Percentiles rank a stretch among this genome's conserved stretches.
Evolutionary conservation across 2,113 vertebrate species (phyloP).

Genomic region (Ancistrus triradiatus): DNA sequence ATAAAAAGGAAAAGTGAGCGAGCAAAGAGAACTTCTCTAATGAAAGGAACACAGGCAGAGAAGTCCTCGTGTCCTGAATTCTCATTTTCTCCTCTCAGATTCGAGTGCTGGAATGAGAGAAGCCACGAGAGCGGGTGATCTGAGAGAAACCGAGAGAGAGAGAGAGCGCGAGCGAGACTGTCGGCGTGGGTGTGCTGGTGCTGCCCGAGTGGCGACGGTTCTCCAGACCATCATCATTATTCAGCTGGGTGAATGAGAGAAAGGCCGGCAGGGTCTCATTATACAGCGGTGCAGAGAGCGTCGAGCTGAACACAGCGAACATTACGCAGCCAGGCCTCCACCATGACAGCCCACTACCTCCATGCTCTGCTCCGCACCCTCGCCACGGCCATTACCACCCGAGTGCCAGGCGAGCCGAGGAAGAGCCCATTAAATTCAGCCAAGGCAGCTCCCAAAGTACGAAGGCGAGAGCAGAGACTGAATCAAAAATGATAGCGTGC

Average conservation of each 20-base stretch:
- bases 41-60: constrained; percentile 26
- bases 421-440: constrained; percentile 23
- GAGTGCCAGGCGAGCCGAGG: constrained; percentile 12
- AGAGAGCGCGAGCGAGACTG: constrained; percentile 2
- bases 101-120: constrained; percentile 1
- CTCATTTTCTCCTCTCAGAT: constrained; percentile 21
- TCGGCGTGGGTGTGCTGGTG: constrained; percentile 20
- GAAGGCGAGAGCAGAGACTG: not conserved
- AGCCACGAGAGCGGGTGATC: constrained; percentile 6
- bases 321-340: constrained; percentile 32
- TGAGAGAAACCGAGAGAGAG: constrained; percentile 10
- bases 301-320: constrained; percentile 21
- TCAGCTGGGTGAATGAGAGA: constrained; percentile 41
- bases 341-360: constrained; percentile 28
- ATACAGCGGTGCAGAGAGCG: constrained; percentile 33
- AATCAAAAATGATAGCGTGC: not conserved
- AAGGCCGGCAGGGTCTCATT: constrained; percentile 42
- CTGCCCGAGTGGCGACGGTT: constrained; percentile 17
- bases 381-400: constrained; percentile 26
- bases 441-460: not conserved
- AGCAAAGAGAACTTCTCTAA: constrained; percentile 1
- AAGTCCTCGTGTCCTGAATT: constrained; percentile 22
- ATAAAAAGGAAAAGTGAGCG: constrained; percentile 15
- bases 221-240: constrained; percentile 44
- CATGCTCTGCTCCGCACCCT: constrained; percentile 14